Conservation (phyloP, 1,140 invertebrate genomes). For the Lamellibrachia luymesi region DNA sequence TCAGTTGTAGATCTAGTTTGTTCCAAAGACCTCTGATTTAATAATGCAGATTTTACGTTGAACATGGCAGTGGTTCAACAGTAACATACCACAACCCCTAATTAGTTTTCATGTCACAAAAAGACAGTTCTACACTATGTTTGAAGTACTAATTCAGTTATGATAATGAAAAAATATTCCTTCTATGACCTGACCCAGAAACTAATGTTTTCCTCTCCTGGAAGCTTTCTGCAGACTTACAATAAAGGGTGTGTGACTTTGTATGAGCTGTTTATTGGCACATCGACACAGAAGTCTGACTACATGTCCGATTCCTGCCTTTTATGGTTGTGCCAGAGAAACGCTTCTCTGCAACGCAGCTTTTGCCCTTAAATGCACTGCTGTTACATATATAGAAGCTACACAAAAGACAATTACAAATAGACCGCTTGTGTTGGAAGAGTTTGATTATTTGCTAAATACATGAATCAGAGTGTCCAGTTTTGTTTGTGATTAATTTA, state of each 20-base stretch:
- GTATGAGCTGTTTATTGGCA: not conserved
- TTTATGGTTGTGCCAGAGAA: slow-evolving; percentile 5
- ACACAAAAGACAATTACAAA: not conserved
- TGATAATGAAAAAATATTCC: no score
- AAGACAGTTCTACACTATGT: no score
- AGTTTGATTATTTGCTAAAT: not conserved
- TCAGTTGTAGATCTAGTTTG: no score
- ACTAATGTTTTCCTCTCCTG: not conserved
- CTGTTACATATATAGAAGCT: slow-evolving; percentile 1
- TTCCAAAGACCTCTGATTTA: no score
- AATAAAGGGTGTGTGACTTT: not conserved
- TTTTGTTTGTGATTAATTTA: no score
- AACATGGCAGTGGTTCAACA: no score
- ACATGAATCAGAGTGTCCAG: no score
- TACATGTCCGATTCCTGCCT: not conserved
- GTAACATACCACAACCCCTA: no score
- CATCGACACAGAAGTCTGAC: not conserved
- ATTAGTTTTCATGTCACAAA: no score
- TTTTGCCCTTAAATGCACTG: not conserved
- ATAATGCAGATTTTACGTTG: no score
- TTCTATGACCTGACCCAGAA: no score
- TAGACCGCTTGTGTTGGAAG: not conserved
- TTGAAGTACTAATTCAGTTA: no score
- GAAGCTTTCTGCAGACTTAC: not conserved
- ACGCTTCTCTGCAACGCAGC: slow-evolving; percentile 16